These are phyloP conservation scores for Prochilodus magdalenae DNA, from an alignment of 2,113 vertebrate genomes.

Conservation along the genomic window DNA sequence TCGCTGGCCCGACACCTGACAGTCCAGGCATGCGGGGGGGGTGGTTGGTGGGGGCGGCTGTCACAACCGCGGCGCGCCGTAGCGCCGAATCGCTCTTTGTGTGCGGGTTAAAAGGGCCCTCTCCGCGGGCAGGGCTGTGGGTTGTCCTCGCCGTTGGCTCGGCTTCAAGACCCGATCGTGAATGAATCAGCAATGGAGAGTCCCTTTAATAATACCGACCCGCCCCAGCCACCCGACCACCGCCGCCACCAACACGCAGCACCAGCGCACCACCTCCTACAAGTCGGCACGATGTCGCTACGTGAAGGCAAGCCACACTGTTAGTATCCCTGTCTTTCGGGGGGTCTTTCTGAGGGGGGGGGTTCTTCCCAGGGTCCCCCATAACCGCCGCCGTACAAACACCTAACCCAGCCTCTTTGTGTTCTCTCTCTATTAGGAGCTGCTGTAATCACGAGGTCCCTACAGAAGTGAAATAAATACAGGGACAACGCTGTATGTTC, in stretches of 20 bases:
- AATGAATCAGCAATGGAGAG: constrained; percentile 78
- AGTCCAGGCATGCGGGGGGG: background rate
- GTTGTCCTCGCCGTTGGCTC: constrained; percentile 25
- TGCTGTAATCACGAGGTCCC: background rate
- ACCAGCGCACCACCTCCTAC: background rate
- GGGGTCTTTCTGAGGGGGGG: no score
- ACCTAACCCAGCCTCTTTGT: background rate
- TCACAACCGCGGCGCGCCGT: background rate
- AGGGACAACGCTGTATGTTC: background rate
- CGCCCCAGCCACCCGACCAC: no score
- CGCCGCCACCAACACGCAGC: no score
- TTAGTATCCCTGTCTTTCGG: background rate
- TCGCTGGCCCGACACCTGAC: constrained; percentile 3
- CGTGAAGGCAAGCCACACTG: constrained; percentile 28
- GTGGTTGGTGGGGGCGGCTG: background rate
- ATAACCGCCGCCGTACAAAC: no score
- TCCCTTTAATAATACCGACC: constrained; percentile 64
- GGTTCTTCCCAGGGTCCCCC: background rate
- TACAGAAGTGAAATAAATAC: background rate
- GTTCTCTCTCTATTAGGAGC: no score
- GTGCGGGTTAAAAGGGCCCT: constrained; percentile 23
- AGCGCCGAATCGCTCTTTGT: constrained; percentile 43
- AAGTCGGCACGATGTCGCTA: constrained; percentile 35
- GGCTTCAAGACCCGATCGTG: constrained; percentile 57
- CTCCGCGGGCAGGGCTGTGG: constrained; percentile 30